Evolutionary conservation across 1,140 invertebrate genomes (phyloP), one percentile per base, ranked within the genome.

Genomic region (Vollenhovia emeryi): DNA sequence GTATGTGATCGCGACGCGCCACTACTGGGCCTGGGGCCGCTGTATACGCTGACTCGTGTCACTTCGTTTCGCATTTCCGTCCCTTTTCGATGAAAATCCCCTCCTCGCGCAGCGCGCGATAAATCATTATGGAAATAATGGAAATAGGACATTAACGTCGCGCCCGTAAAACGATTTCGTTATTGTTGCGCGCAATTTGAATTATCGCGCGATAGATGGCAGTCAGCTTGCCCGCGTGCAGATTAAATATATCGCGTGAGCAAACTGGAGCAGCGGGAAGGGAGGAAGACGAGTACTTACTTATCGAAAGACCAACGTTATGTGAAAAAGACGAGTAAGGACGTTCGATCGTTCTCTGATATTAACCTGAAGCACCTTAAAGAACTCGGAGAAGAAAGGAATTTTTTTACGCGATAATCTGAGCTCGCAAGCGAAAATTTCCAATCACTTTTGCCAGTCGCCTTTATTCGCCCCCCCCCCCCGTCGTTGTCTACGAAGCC

Each of bases 11-110:
- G n/a, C 83, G 88, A 91, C 85, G 86, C 87, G 87, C 91, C 87
- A 90, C 86, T 87, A 91, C 86, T 87, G 78, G 86, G 74, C 48
- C 3, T 24, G 11, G 64, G 33, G 79, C 27, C 75, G 86, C 76
- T 45, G 48, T 50, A 18, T 15, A 33, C 57, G 60, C 52, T 69
- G 59, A 89, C 78, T 52, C 45, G 43, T 27, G 30, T 74, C 74
- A 50, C 75, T 66, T 66, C 64, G 66, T 66, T 76, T 69, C 36
- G 36, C 30, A 59, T 86, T 73, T 33, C 50, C 57, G 50, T 60
- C 64, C 62, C 57, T 68, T 74, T 78, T 73, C 79, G 36, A 33
- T 11, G 24, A 3, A 13, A 30, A 18, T 8, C 50, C 27, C 24
- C 52, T 55, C 13, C 36, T 30, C 45, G 45, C 9, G 21, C 43